phyloP scores from a whole-genome alignment of 2,797 vertebrate genomes.

The Tarsius wallacei region DNA sequence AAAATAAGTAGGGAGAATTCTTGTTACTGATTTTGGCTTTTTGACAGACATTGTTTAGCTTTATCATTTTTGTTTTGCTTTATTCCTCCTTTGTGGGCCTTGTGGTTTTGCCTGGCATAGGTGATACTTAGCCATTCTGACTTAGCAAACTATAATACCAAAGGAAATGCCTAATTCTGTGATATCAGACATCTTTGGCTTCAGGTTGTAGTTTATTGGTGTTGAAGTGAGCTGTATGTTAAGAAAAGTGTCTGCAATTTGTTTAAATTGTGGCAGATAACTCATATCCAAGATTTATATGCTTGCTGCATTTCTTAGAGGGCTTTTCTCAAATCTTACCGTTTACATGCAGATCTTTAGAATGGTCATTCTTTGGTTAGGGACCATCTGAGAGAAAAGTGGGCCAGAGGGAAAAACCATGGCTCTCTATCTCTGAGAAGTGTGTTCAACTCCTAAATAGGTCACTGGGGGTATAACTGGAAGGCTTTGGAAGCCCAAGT shows the following conservation, averaged over 20 bases:
- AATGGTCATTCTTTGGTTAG: slow-evolving; percentile 63
- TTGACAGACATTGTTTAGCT: slow-evolving; percentile 13
- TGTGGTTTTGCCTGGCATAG: slow-evolving; percentile 29
- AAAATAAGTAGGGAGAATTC: slow-evolving; percentile 36
- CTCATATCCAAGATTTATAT: background rate
- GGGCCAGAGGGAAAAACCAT: slow-evolving; percentile 53
- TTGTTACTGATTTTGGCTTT: slow-evolving; percentile 47
- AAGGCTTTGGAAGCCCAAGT: slow-evolving; percentile 76
- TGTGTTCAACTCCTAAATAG: slow-evolving; percentile 81
- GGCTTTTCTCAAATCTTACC: slow-evolving; percentile 20
- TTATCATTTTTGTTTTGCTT: slow-evolving; percentile 44
- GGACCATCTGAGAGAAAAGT: slow-evolving; percentile 68
- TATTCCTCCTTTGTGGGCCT: slow-evolving; percentile 43
- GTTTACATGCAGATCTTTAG: slow-evolving; percentile 42
- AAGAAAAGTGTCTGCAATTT: slow-evolving; percentile 62
- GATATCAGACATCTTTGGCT: slow-evolving; percentile 13
- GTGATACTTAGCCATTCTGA: slow-evolving; percentile 20
- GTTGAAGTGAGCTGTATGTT: slow-evolving; percentile 43
- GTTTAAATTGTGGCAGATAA: slow-evolving; percentile 17
- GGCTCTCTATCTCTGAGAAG: slow-evolving; percentile 62
- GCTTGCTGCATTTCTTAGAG: slow-evolving; percentile 34
- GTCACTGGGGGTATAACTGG: slow-evolving; percentile 76
- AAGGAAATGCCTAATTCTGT: slow-evolving; percentile 43
- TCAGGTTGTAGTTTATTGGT: background rate
- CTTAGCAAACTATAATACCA: background rate